These are phyloP conservation scores for Escarpia spicata DNA, from an alignment of 2,888 invertebrate genomes.

Conservation along the genomic window DNA sequence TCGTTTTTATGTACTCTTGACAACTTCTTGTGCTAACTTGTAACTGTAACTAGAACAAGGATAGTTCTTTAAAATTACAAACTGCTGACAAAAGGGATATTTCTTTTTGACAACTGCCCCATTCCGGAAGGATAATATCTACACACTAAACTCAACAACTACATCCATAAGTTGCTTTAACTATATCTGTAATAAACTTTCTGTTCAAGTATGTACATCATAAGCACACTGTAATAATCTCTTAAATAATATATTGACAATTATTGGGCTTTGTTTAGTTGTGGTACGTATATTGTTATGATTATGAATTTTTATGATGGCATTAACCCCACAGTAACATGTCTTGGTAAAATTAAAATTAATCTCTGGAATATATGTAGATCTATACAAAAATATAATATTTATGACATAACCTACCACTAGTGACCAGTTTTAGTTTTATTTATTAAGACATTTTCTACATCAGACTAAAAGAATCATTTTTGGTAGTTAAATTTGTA, in stretches of 20 bases:
- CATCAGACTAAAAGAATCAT: not conserved
- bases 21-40: not conserved
- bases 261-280: not conserved
- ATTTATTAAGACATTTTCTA: not conserved
- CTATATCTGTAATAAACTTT: slow-evolving; percentile 3
- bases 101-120: not conserved
- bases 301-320: not conserved
- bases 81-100: not conserved
- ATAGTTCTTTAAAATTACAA: not conserved
- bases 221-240: not conserved
- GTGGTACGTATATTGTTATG: not conserved
- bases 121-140: not conserved
- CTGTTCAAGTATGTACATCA: not conserved
- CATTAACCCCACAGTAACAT: not conserved
- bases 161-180: not conserved
- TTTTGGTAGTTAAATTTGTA: not conserved
- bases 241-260: not conserved
- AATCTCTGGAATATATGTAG: not conserved
- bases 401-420: not conserved
- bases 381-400: not conserved
- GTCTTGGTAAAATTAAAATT: not conserved
- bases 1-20: not conserved
- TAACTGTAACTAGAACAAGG: no score
- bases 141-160: not conserved
- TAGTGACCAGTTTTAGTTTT: not conserved